These are phyloP conservation scores for Hemaris fuciformis DNA, from an alignment of 2,888 invertebrate species.

Conservation along the genomic window DNA sequence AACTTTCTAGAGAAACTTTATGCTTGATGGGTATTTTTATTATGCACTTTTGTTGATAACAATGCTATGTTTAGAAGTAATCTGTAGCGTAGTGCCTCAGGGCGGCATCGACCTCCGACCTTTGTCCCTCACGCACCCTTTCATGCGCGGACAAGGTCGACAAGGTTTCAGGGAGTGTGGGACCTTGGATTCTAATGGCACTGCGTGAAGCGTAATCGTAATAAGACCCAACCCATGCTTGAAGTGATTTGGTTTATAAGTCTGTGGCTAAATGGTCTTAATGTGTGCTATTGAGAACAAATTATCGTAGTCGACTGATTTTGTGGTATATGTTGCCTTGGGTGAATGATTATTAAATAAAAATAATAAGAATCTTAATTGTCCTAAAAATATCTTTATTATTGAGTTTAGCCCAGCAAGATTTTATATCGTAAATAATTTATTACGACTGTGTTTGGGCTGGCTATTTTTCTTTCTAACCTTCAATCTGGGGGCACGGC, in stretches of 20 bases:
- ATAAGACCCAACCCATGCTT: background rate
- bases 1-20: background rate
- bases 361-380: too few species aligned
- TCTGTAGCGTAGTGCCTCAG: background rate
- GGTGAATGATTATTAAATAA: too few species aligned
- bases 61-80: background rate
- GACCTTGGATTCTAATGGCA: slow-evolving; percentile 5
- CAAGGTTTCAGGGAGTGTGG: background rate
- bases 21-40: background rate
- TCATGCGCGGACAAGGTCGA: background rate
- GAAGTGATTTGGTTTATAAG: background rate
- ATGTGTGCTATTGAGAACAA: background rate
- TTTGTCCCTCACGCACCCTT: slow-evolving; percentile 3
- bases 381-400: too few species aligned
- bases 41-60: background rate
- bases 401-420: too few species aligned
- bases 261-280: background rate
- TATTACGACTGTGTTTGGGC: too few species aligned
- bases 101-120: background rate
- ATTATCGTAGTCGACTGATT: too few species aligned
- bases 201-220: background rate
- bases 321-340: too few species aligned
- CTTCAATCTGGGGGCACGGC: too few species aligned
- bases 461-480: too few species aligned
- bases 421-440: too few species aligned